These are phyloP conservation scores for Lomographa bimaculata DNA, from an alignment of 2,888 invertebrate genomes.

Conservation along the genomic window DNA sequence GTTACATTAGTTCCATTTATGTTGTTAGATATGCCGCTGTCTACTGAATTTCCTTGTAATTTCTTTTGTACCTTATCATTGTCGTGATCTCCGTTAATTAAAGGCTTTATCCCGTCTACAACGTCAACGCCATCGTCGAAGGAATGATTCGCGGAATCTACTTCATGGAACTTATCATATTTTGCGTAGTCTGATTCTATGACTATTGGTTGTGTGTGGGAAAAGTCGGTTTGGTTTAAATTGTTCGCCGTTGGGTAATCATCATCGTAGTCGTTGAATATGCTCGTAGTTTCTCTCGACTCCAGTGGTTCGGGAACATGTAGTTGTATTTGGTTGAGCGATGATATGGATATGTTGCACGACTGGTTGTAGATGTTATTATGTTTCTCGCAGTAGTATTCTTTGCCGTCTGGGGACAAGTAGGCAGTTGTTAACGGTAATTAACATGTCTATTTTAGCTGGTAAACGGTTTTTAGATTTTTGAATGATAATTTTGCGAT, in stretches of 20 bases:
- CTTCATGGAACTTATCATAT: slow-evolving; percentile 58
- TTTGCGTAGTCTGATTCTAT: slow-evolving; percentile 70
- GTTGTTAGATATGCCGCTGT: slow-evolving; percentile 72
- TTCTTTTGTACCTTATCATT: slow-evolving; percentile 55
- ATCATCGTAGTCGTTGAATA: slow-evolving; percentile 70
- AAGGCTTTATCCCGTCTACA: slow-evolving; percentile 62
- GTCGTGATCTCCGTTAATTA: slow-evolving; percentile 45
- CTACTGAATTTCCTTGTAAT: slow-evolving; percentile 68
- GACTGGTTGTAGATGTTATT: slow-evolving; percentile 69
- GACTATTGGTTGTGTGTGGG: slow-evolving; percentile 73
- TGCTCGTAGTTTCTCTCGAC: slow-evolving; percentile 55
- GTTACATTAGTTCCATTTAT: slow-evolving; percentile 55
- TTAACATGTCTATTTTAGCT: neutral
- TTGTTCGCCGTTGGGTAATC: slow-evolving; percentile 76
- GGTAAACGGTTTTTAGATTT: too few species aligned
- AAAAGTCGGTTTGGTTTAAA: slow-evolving; percentile 74
- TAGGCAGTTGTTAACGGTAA: too few species aligned
- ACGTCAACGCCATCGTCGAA: slow-evolving; percentile 74
- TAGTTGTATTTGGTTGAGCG: slow-evolving; percentile 68
- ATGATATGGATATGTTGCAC: slow-evolving; percentile 70
- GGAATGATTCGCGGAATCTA: slow-evolving; percentile 72
- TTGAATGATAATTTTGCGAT: too few species aligned
- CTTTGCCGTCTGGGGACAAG: slow-evolving; percentile 64
- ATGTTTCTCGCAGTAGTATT: slow-evolving; percentile 78
- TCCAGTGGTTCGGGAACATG: slow-evolving; percentile 74